These are phyloP conservation scores for Bergia puertoricense DNA, from an alignment of 92 coral and sea anemone species.

Conservation along the genomic window DNA sequence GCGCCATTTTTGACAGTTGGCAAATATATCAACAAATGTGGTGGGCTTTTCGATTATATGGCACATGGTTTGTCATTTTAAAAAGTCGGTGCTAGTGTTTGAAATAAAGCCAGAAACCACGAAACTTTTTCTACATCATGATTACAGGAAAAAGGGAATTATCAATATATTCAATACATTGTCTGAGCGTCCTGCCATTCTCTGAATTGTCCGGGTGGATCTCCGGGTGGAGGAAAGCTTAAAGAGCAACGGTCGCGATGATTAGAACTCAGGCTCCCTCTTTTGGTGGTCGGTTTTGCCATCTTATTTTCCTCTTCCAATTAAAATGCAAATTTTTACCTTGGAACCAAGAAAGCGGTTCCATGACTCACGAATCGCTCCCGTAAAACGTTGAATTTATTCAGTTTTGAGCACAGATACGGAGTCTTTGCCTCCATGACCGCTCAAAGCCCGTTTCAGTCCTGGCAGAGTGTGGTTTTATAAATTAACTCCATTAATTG, in stretches of 20 bases:
- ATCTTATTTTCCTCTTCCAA: background rate
- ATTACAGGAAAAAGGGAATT: background rate
- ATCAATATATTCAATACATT: background rate
- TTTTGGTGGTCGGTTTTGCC: too few species aligned
- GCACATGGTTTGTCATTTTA: background rate
- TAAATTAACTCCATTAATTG: background rate
- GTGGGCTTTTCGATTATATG: background rate
- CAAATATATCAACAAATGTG: background rate
- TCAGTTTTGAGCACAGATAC: background rate
- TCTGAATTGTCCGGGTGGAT: too few species aligned
- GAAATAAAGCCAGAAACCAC: background rate
- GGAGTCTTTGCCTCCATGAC: constrained; percentile 12
- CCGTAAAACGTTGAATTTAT: background rate
- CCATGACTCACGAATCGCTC: constrained; percentile 16
- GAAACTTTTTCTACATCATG: background rate
- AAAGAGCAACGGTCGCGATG: too few species aligned
- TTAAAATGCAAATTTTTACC: constrained; percentile 40
- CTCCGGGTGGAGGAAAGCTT: too few species aligned
- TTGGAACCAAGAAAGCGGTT: constrained; percentile 27
- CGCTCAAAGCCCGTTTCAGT: background rate
- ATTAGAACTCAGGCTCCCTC: constrained; percentile 30
- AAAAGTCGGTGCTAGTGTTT: background rate
- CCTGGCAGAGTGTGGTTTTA: constrained; percentile 7
- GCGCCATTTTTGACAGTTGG: constrained; percentile 29
- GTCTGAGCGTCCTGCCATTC: too few species aligned